Base-by-base conservation (phyloP, 1,140 invertebrate genomes). In the Armadillidium nasatum region DNA sequence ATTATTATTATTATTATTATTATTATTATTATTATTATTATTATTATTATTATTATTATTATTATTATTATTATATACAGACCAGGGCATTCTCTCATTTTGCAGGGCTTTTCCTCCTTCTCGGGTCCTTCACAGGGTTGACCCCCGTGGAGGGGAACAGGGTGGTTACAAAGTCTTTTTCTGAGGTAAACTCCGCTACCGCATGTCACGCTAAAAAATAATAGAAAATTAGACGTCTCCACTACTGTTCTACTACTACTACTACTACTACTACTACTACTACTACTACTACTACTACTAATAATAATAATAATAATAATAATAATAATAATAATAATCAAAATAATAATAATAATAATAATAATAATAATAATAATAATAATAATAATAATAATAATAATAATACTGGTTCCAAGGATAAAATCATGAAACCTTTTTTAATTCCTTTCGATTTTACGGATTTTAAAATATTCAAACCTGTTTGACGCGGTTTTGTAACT, bases 121-220 rank as follows among this genome's bases (percentile, higher is more conserved):
- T 87, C 85, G 76, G 89, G 90, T 0, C 94, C 94, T 0, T 83
- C 81, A 82, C 92, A 94, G 11, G 90, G 88, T 6, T 86, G 81
- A 0, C 90, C 90, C 9, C 90, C 88, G 75, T 85, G 78, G 6
- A 76, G 76, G 0, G 86, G 85, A 10, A 80, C 74, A 0, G 86
- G 85, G 74, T 83, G 82, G 74, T 85, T 83, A 78, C 86, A 87
- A 23, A 79, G 72, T 23, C 87, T 80, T 15, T 79, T 81, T 9
- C 85, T 80, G 10, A 85, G 82, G 9, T 86, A 83, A 70, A 86
- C 84, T 4, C 87, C 86, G 15, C 83, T 83, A 4, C 88, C 87
- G 76, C 89, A 90, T 43, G 77, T 60, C 4, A 78, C 72, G 23
- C 50, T 60, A 19, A 60, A 9, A 60, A 19, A 15, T 13, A 60